Base-by-base conservation (phyloP, 2,888 invertebrate species). In the Erpobdella octoculata region DNA sequence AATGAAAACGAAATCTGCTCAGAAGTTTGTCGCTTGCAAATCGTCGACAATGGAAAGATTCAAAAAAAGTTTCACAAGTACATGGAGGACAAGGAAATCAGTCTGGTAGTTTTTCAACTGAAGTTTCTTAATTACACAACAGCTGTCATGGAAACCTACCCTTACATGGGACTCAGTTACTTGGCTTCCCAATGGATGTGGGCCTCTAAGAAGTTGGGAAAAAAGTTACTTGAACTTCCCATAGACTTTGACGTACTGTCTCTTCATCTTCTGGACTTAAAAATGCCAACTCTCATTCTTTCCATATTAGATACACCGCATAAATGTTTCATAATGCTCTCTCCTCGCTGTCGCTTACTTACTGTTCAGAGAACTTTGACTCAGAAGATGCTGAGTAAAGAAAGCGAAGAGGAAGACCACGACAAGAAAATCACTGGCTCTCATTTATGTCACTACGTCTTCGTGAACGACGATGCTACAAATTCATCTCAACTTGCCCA, bases 171-270 rank as follows among this genome's bases (percentile, higher is more conserved):
- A 31, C 70, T 73, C 46, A 75, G 71, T 67, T 74, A 70, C 41
- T 48, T 46, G 12, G 73, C 76, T n/a, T 65, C 71, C n/a, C 73
- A 74, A 46, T 76, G 76, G 76, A 70, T 76, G 15, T 76, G 76
- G 76, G 73, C 76, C 3, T 72, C 73, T 12, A 72, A 72, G 48
- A 61, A 64, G 28, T 38, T 73, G 28, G 76, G 76, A 38, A 71
- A 75, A n/a, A 74, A 74, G 48, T 64, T 76, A 48, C 73, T 76
- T 21, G 74, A 74, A 25, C 67, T 76, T 25, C 76, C 76, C 8
- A 48, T 72, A 31, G 76, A 76, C 65, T 73, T 76, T 8, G 76
- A 75, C 48, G 76, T 76, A n/a, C 65, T 76, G 48, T 76, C 76
- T 5, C 71, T 76, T 62, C 75, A 76, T 48, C 71, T 75, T n/a